Evolutionary conservation across 2,888 invertebrate genomes (phyloP), one percentile per base, ranked within the genome.

Genomic region (Caenorhabditis uteleia): DNA sequence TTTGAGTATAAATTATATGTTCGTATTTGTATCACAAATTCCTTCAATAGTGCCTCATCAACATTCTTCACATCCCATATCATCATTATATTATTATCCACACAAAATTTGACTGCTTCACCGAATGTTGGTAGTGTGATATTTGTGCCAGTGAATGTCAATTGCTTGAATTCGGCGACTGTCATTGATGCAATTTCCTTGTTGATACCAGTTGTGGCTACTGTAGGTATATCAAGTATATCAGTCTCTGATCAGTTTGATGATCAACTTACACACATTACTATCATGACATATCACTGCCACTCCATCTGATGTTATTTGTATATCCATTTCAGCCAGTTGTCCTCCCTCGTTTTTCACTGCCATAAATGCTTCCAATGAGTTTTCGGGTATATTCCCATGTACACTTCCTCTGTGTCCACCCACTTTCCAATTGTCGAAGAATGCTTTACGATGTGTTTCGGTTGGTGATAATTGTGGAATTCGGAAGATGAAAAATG

Each of bases 61-160:
- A 59, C 51, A 34, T 55, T 57, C 36, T 65, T 65, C 27, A 65
- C 54, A 25, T 65, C 65, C 65, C 65, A 65, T 12, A 65, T 51
- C 65, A 65, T 65, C 51, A 51, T 51, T 2, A 65, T 43, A 23
- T 51, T 39, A 31, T 59, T 46, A 16, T 33, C 23, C 25, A 51
- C 55, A 20, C 59, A 59, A 23, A 45, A 36, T 8, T 38, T 40
- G 23, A 65, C 59, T 18, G 59, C 65, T 51, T 65, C 65, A 8
- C 33, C 55, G 26, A 65, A 65, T 26, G 65, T 59, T 5, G 65
- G 65, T 6, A 65, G 51, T 0, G 56, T 50, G 21, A 44, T 40
- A 42, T 65, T 65, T 12, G 58, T 65, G 16, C 31, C 43, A 25
- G 20, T 20, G 39, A 36, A 59, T 8, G 55, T 49, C 34, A 65